phyloP scores from a whole-genome alignment of 64 coral and sea anemone genomes.

The Stichodactyla helianthus region DNA sequence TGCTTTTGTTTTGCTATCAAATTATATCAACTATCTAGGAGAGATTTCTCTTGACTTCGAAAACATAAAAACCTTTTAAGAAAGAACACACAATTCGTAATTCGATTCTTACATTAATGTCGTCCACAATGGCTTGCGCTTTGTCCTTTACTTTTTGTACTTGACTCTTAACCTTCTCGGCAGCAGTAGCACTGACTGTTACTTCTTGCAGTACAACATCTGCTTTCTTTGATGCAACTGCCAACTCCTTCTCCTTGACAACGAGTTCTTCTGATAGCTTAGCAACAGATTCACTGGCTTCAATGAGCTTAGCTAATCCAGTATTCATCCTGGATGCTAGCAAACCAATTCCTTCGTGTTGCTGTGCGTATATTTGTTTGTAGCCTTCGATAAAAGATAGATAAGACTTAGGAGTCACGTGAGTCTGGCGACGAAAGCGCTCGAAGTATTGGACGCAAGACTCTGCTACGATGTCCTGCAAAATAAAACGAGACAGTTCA shows the following conservation, averaged over 20 bases:
- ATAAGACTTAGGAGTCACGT: constrained; percentile 93
- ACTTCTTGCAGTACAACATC: constrained; percentile 94
- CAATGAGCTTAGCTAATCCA: constrained; percentile 70
- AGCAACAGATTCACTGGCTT: constrained; percentile 94
- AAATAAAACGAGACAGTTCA: not conserved
- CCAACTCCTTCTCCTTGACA: constrained; percentile 94
- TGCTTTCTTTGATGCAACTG: constrained; percentile 97
- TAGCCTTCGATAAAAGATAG: constrained; percentile 91
- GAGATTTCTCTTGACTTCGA: too few species aligned
- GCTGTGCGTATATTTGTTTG: constrained; percentile 80
- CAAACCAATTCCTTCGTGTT: constrained; percentile 81
- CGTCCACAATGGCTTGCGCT: constrained; percentile 97
- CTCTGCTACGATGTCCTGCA: constrained; percentile 92
- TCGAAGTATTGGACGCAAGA: constrained; percentile 94
- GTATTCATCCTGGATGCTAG: constrained; percentile 51
- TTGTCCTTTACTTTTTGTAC: constrained; percentile 99
- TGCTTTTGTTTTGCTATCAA: too few species aligned
- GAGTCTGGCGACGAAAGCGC: constrained; percentile 89
- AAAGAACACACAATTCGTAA: too few species aligned
- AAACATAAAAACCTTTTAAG: too few species aligned
- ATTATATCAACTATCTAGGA: too few species aligned
- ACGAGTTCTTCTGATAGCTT: constrained; percentile 95
- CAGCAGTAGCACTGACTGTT: constrained; percentile 84
- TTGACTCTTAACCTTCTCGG: constrained; percentile 96
- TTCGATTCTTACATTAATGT: constrained; percentile 76